Evolutionary conservation across 2,888 invertebrate species (phyloP).

Genomic region (Caradrina clavipalpis): DNA sequence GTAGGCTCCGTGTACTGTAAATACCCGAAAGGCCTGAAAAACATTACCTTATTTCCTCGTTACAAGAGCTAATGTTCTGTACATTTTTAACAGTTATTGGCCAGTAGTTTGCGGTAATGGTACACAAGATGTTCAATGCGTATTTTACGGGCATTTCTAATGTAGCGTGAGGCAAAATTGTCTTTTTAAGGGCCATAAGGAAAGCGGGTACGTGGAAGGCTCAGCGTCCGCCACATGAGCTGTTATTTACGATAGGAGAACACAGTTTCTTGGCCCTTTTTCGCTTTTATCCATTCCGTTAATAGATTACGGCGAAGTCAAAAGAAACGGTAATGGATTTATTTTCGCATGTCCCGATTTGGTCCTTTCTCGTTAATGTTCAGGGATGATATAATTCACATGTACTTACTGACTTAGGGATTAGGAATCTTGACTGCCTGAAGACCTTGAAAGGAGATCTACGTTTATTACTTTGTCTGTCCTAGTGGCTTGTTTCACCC

Average conservation of each 20-base stretch:
- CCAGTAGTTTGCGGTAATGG: conserved; percentile 41
- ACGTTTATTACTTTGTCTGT: no score
- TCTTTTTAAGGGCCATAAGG: conserved; percentile 72
- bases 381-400: conserved; percentile 20
- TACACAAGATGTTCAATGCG: conserved; percentile 53
- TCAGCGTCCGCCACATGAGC: conserved; percentile 66
- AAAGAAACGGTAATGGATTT: conserved; percentile 56
- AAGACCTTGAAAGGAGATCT: not conserved
- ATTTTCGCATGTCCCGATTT: conserved; percentile 24
- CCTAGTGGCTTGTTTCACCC: no score
- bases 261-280: conserved; percentile 47
- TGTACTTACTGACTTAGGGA: conserved; percentile 12
- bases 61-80: conserved; percentile 45
- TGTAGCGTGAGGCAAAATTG: conserved; percentile 75
- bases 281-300: conserved; percentile 41
- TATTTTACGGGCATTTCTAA: conserved; percentile 67
- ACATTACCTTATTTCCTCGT: conserved; percentile 31
- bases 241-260: conserved; percentile 73
- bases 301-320: conserved; percentile 55
- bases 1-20: conserved; percentile 4
- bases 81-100: conserved; percentile 53
- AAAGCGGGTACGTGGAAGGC: conserved; percentile 61
- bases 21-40: not conserved
- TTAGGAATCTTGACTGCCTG: not conserved
- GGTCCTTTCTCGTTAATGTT: conserved; percentile 11